Percentiles rank a stretch among this genome's conserved stretches.
Evolutionary conservation across 2,797 vertebrate genomes (phyloP).

Genomic region (Ataeniobius toweri): DNA sequence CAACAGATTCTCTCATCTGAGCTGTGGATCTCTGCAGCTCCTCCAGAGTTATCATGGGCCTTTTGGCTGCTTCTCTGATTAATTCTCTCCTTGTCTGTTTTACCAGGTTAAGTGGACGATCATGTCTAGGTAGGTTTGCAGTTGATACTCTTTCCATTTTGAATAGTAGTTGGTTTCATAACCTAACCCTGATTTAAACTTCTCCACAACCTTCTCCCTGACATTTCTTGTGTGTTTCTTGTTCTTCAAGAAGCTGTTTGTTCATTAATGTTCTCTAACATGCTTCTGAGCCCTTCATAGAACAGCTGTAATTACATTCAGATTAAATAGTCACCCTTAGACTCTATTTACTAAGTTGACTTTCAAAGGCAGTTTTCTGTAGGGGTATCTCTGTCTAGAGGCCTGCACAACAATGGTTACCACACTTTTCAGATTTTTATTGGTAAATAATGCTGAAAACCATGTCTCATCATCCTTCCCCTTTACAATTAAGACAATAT

Average conservation of each 20-base stretch:
- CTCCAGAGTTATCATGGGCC: not conserved
- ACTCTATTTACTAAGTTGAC: not conserved
- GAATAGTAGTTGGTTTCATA: not conserved
- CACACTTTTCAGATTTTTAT: slow-evolving; percentile 3
- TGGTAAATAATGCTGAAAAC: slow-evolving; percentile 22
- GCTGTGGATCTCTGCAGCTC: not conserved
- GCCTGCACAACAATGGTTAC: slow-evolving; percentile 14
- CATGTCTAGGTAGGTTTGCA: not conserved
- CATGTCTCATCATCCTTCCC: not conserved
- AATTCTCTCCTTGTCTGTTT: not conserved
- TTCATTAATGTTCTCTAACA: not conserved
- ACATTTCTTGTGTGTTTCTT: not conserved
- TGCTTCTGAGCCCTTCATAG: too few species aligned
- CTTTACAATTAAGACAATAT: not conserved
- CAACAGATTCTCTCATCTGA: not conserved
- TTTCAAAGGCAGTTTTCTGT: not conserved
- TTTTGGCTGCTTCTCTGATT: not conserved
- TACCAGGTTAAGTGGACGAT: not conserved
- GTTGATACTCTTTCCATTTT: not conserved
- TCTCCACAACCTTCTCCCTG: too few species aligned
- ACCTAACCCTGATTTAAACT: not conserved
- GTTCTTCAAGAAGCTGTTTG: not conserved
- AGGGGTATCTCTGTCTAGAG: not conserved
- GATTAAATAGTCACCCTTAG: too few species aligned
- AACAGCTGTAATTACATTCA: too few species aligned